A percentile compares a stretch with the other conserved stretches of the same genome.
These are phyloP conservation scores for Peromyscus attwateri DNA, from an alignment of 2,797 vertebrate species.

Conservation along the genomic window DNA sequence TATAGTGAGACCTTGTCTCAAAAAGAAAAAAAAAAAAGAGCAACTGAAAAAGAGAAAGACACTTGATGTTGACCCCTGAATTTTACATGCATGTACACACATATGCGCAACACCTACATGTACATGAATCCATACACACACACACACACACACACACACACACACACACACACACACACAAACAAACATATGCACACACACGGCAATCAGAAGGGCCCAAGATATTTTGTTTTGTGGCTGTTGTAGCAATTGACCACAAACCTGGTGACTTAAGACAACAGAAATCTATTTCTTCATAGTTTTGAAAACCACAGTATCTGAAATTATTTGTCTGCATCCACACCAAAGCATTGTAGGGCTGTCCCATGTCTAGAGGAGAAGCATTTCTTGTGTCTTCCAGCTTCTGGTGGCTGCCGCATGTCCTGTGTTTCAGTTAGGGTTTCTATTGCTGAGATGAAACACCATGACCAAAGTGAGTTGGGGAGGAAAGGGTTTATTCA, in stretches of 20 bases:
- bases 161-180: too few relatives aligned
- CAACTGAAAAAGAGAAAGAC: background rate
- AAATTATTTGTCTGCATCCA: background rate
- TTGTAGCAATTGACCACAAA: background rate
- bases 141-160: background rate
- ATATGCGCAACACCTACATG: too few relatives aligned
- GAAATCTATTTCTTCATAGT: background rate
- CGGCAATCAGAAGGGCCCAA: background rate
- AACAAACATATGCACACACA: background rate
- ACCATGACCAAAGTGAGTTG: background rate
- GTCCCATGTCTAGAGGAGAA: background rate
- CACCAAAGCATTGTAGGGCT: background rate
- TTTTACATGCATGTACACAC: background rate
- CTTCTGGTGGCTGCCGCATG: background rate
- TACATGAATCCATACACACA: background rate
- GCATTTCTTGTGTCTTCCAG: background rate
- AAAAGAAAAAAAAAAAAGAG: background rate
- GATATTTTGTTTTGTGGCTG: background rate
- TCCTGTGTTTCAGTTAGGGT: background rate
- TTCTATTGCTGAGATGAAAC: background rate
- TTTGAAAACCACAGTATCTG: background rate
- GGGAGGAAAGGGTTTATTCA: background rate
- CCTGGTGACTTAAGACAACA: background rate
- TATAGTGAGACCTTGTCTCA: background rate
- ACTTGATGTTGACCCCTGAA: background rate